Evolutionary conservation across 2,113 vertebrate species (phyloP), one percentile per base, ranked within the genome.

Genomic region (Xiphias gladius): DNA sequence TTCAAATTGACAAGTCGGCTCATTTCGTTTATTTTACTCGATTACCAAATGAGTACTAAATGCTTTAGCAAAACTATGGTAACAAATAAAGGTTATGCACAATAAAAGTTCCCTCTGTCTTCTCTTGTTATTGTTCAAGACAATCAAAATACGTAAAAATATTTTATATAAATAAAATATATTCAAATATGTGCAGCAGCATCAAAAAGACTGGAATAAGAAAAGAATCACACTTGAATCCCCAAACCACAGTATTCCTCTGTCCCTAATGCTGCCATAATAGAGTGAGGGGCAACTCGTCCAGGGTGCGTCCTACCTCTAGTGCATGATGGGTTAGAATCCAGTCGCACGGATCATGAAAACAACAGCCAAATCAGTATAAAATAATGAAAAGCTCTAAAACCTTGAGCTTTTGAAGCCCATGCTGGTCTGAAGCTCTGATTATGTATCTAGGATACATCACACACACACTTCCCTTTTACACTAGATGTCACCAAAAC

Each of bases 31-130:
- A 32, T 80, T 78, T 87, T n/a, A 26, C 43, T 71, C 16, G 64
- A 52, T 69, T 73, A 76, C 59, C 68, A 91, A 88, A 86, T 26
- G 80, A 87, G 57, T 88, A 73, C 32, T 79, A 69, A 89, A 86
- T 63, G 59, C 46, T 79, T 83, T 69, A 82, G 73, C 73, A 19
- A 86, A 86, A 61, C 28, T 71, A 86, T 65, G 76, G 58, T 74
- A 57, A 80, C 43, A 66, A 95, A 94, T 94, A 94, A 95, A 94
- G 48, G 67, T 86, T 57, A 86, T 79, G 20, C 64, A 89, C 73
- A 69, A 22, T 58, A 26, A 64, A 59, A 2, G 6, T 37, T 26
- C 70, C 20, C 9, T 79, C 71, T 76, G 22, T 69, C 73, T 81
- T 77, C 24, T 82, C 10, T 35, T 50, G 30, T 41, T 17, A 5